These are phyloP conservation scores for Lottia gigantea DNA, from an alignment of 2,888 invertebrate species.

Conservation along the genomic window DNA sequence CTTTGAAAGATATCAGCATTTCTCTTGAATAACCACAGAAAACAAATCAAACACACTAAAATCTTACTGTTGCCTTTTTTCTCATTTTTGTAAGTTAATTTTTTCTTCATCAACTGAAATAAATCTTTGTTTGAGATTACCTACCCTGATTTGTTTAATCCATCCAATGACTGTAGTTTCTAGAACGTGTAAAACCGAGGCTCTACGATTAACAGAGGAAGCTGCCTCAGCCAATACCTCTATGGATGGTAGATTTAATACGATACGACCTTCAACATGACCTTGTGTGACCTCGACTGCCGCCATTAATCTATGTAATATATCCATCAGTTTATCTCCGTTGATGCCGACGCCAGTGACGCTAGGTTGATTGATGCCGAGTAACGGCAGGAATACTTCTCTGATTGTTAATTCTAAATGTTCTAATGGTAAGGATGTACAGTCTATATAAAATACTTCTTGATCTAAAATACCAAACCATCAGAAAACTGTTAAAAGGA, in stretches of 20 bases:
- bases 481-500: not conserved
- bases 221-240: slow-evolving; percentile 67
- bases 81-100: too few relatives aligned
- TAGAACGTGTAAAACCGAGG: slow-evolving; percentile 65
- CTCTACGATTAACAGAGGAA: slow-evolving; percentile 55
- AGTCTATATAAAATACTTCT: slow-evolving; percentile 66
- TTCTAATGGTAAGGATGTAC: slow-evolving; percentile 57
- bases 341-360: slow-evolving; percentile 49
- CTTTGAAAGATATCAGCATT: too few relatives aligned
- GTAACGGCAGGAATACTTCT: slow-evolving; percentile 66
- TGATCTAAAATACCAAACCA: slow-evolving; percentile 49
- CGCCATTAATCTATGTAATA: slow-evolving; percentile 66
- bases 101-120: too few relatives aligned
- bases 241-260: slow-evolving; percentile 65
- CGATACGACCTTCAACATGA: slow-evolving; percentile 63
- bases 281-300: slow-evolving; percentile 64
- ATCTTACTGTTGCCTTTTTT: too few relatives aligned
- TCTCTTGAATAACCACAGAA: too few relatives aligned
- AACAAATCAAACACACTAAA: too few relatives aligned
- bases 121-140: too few relatives aligned
- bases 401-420: slow-evolving; percentile 63
- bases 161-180: slow-evolving; percentile 68
- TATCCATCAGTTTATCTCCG: slow-evolving; percentile 66
- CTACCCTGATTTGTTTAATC: slow-evolving; percentile 68
- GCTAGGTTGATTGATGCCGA: slow-evolving; percentile 59